These are phyloP conservation scores for Neogale vison DNA, from an alignment of 2,113 vertebrate genomes.

Conservation along the genomic window DNA sequence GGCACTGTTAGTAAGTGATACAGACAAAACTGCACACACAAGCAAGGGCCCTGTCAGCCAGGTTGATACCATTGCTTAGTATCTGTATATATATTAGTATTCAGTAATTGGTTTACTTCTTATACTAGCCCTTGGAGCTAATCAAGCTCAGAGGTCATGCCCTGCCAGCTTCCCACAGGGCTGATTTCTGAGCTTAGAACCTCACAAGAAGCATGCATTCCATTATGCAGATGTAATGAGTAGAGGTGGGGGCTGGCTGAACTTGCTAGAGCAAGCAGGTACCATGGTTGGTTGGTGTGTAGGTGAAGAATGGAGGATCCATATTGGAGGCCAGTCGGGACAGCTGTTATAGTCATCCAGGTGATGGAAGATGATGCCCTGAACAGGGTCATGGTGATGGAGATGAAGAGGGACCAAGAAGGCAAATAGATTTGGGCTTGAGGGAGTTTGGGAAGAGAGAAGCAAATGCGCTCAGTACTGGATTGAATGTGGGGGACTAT, in stretches of 20 bases:
- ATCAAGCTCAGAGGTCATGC: background rate
- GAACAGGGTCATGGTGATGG: background rate
- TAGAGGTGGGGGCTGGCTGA: too few relatives aligned
- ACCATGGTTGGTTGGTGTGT: fast-evolving
- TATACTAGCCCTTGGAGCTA: background rate
- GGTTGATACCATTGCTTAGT: fast-evolving
- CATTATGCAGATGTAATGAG: background rate
- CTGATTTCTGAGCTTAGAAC: background rate
- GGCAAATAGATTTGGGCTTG: background rate
- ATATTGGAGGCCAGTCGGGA: fast-evolving
- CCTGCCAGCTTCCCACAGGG: background rate
- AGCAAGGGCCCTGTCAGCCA: background rate
- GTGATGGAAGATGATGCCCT: background rate
- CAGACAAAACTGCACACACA: background rate
- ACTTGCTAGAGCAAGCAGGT: background rate
- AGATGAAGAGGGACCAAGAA: background rate
- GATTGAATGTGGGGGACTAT: fast-evolving
- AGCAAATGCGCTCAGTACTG: background rate
- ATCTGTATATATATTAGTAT: background rate
- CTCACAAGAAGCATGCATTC: fast-evolving
- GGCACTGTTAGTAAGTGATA: fast-evolving
- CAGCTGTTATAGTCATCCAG: background rate
- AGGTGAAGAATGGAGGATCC: background rate
- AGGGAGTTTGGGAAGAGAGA: background rate
- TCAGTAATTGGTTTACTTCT: too few relatives aligned